Evolutionary conservation across 1,140 invertebrate genomes (phyloP), one percentile per base, ranked within the genome.

Genomic region (Bombus cullumanus): DNA sequence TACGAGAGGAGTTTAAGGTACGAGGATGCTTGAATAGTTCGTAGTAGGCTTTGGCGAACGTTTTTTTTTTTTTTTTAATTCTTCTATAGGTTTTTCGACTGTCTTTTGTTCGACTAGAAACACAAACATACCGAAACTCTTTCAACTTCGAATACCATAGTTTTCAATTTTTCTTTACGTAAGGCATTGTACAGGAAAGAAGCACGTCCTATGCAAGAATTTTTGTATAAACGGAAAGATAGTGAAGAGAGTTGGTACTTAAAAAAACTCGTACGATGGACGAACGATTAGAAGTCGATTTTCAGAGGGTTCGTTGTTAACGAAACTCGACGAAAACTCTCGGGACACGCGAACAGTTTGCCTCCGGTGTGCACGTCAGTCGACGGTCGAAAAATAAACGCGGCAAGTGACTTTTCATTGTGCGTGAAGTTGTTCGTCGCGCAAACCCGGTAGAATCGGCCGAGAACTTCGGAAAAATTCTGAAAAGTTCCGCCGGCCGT

Each of bases 211-310:
- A 8, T n/a, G 64, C 64, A n/a, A 31, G 15, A 31, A 64, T 31
- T 62, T 28, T 5, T 28, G 3, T n/a, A 62, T 31, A 66, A 66
- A 18, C 64, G n/a, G 15, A 34, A 66, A 18, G 31, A 66, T 22
- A 22, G 47, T 2, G 18, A 8, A 22, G 47, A 53, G 47, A 22
- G 47, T 53, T 22, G 15, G n/a, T 68, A 37, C 34, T 68, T 68
- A 25, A 22, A 37, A 37, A 18, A 66, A 34, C n/a, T 34, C 15
- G 15, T 15, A n/a, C 41, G 31, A 28, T 6, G 47, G 15, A 25
- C 31, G 57, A 77, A n/a, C 74, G 72, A 82, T 82, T 64, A 64
- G 47, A 74, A 68, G 43, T 69, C 64, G 74, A 69, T 69, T 66
- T 77, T 10, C 22, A 28, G 41, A 62, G 37, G 13, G 8, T 43